These are phyloP conservation scores for Pluvianellus socialis DNA, from an alignment of 2,113 vertebrate genomes.

Conservation along the genomic window DNA sequence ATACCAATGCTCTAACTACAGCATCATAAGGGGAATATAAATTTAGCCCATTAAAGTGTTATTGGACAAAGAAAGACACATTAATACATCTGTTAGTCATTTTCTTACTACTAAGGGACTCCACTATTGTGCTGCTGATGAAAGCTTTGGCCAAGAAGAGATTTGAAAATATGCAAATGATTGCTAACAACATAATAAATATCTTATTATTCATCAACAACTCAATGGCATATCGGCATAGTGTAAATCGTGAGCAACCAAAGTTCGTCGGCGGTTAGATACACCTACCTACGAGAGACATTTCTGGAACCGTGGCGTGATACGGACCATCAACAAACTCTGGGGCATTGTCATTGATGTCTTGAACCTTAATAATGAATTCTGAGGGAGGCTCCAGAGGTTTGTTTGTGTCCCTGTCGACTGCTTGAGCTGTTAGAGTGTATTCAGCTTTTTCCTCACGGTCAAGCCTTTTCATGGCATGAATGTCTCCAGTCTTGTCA, in stretches of 20 bases:
- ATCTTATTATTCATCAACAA: constrained; percentile 34
- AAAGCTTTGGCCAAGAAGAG: constrained; percentile 51
- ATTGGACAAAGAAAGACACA: constrained; percentile 54
- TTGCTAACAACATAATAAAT: constrained; percentile 66
- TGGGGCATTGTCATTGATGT: constrained; percentile 98
- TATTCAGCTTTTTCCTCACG: constrained; percentile 98
- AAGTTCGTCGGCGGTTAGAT: not conserved
- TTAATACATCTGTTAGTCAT: constrained; percentile 64
- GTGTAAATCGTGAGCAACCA: not conserved
- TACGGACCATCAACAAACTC: constrained; percentile 94
- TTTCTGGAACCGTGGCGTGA: constrained; percentile 91
- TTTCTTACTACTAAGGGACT: constrained; percentile 55
- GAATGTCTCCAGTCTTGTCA: constrained; percentile 95
- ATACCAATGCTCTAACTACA: constrained; percentile 59
- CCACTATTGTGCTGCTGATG: constrained; percentile 28
- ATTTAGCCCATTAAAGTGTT: constrained; percentile 65
- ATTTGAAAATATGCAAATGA: constrained; percentile 72
- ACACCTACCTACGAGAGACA: constrained; percentile 94
- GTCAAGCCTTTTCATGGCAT: constrained; percentile 98
- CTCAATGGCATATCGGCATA: not conserved
- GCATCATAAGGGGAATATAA: constrained; percentile 63
- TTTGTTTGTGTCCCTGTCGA: constrained; percentile 89
- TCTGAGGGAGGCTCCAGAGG: constrained; percentile 94
- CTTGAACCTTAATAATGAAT: constrained; percentile 99
- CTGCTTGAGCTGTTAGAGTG: constrained; percentile 92